These are phyloP conservation scores for Turnix velox DNA, from an alignment of 2,113 vertebrate species.

Conservation along the genomic window DNA sequence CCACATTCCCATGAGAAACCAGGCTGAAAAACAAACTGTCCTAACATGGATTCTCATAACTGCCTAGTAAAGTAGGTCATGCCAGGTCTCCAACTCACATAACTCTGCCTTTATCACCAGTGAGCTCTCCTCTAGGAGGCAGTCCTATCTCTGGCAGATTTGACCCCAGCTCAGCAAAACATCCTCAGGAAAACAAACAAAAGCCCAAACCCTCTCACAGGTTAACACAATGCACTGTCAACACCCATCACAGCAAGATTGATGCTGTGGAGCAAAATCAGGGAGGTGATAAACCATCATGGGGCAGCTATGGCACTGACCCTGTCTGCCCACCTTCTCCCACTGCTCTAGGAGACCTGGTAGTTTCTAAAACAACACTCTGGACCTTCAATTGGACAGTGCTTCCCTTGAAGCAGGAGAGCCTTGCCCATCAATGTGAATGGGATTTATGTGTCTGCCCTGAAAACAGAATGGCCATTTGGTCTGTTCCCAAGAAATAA, in stretches of 20 bases:
- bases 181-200: neutral
- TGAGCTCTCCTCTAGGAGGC: conserved; percentile 1
- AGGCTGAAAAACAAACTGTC: conserved; percentile 65
- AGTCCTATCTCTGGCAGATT: neutral
- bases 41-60: conserved; percentile 45
- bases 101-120: conserved; percentile 3
- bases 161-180: neutral
- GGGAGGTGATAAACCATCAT: neutral
- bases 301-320: neutral
- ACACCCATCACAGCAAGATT: neutral
- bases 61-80: conserved; percentile 38
- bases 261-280: neutral
- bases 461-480: neutral
- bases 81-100: neutral
- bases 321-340: neutral
- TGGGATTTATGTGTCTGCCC: neutral
- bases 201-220: neutral
- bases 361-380: neutral
- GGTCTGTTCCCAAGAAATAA: neutral
- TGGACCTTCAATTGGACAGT: neutral
- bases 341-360: neutral
- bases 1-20: conserved; percentile 53
- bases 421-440: neutral
- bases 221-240: neutral
- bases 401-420: neutral